phyloP scores from a whole-genome alignment of 2,113 vertebrate genomes.

The Pampusana beccarii region DNA sequence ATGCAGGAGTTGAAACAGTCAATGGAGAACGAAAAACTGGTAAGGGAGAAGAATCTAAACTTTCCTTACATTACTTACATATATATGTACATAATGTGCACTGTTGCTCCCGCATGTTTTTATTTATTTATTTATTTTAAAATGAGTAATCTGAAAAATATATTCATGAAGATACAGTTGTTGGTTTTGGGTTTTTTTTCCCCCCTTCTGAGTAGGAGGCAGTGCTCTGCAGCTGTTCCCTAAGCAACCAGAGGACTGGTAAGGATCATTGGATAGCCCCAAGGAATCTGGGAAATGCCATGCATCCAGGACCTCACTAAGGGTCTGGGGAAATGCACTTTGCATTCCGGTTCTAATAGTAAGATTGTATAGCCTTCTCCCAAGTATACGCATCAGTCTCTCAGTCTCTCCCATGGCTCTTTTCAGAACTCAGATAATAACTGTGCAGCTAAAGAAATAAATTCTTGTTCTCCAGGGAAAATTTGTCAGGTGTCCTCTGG shows the following conservation, averaged over 20 bases:
- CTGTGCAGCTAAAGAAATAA: neutral
- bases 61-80: neutral
- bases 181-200: neutral
- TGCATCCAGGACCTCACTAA: neutral
- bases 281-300: constrained; percentile 26
- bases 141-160: neutral
- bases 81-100: neutral
- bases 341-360: neutral
- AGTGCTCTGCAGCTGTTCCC: neutral
- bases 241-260: neutral
- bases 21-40: neutral
- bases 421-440: neutral
- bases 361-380: neutral
- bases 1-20: neutral
- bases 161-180: neutral
- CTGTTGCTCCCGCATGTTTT: neutral
- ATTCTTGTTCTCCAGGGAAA: neutral
- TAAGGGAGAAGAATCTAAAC: neutral
- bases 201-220: neutral
- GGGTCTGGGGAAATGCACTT: neutral
- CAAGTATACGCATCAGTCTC: neutral
- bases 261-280: neutral
- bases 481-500: neutral
- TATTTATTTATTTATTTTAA: neutral
- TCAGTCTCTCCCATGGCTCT: neutral